Base-by-base conservation (phyloP, 2,113 vertebrate genomes). In the Ranitomeya variabilis region DNA sequence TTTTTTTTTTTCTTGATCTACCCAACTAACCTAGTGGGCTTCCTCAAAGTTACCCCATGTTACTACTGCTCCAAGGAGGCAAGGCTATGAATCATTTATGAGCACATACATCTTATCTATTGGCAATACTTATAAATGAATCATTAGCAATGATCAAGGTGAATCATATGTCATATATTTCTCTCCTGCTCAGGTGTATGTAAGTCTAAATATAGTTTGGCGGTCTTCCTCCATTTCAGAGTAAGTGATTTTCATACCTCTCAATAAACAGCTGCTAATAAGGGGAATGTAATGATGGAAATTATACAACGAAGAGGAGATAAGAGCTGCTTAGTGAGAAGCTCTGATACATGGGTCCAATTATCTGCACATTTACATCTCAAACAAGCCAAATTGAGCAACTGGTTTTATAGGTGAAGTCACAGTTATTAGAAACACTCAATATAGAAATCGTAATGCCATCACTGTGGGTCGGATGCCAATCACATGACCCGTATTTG, bases 191-290 rank as follows among this genome's bases (percentile, higher is more conserved):
- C 15, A 69, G 54, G 62, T 67, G 64, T 69, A 19, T 69, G 37
- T 67, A 16, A 45, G 26, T 82, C 19, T 83, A 67, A 83, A 69
- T 83, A 69, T 69, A 67, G 62, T 26, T 54, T 1, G 45, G 12
- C 12, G 31, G 18, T 67, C 13, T 69, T 45, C 54, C 23, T 83
- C 62, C 14, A 0, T 45, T 52, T 45, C 21, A 51, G 60, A 21
- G 7, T 14, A 31, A 83, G 64, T 59, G 79, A 31, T 83, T 85
- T 73, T 85, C 67, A 31, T 57, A 55, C 52, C 77, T 79, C 77
- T 69, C 31, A 67, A 64, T 87, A 69, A 87, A 78, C 76, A 87
- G 60, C 77, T 87, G 23, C 19, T 71, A 74, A 83, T 85, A 74
- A 73, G 51, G 6, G 52, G 52, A 67, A 57, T 74, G 37, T 85